Base-by-base conservation (phyloP, 2,113 vertebrate species). In the Actenoides lindsayi region DNA sequence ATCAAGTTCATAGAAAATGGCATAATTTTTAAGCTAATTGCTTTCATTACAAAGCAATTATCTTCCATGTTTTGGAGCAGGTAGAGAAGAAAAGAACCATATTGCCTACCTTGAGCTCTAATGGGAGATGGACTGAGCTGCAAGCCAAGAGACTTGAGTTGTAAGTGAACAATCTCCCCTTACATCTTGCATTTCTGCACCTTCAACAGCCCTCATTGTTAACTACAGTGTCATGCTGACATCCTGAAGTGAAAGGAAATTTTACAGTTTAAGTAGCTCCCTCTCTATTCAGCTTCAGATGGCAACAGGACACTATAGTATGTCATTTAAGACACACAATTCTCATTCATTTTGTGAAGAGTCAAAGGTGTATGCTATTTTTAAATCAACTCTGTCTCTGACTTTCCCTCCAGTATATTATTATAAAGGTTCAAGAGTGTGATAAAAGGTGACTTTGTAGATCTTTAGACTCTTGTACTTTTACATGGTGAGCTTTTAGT, bases 41-140 rank as follows among this genome's bases (percentile, higher is more conserved):
- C 41, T 95, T 94, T 88, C 27, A 60, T 73, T 69, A 25, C 74
- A 93, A 91, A 79, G 53, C 74, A 91, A 35, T 67, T 88, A 53
- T 83, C 60, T 68, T 92, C 77, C 76, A 9, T 71, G 35, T 90
- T 95, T 89, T 94, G 79, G 35, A 95, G 79, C 67, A 65, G 28
- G 67, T 78, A 64, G 27, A 68, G 83, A 88, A 95, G 44, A 91
- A 73, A 68, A 83, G 65, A 87, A 20, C 39, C 68, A 5, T 56
- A 63, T 46, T 86, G 30, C 30, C 25, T 91, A 11, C 11, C 7
- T 80, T 94, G 73, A 73, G 57, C 48, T 77, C 57, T 65, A 79
- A 33, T 41, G 73, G 37, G 53, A 94, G 89, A 69, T 83, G 41
- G 48, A 44, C 46, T 80, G 63, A 93, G 56, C 54, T 91, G 28